These are phyloP conservation scores for Platynereis dumerilii DNA, from an alignment of 2,888 invertebrate genomes.

Conservation along the genomic window DNA sequence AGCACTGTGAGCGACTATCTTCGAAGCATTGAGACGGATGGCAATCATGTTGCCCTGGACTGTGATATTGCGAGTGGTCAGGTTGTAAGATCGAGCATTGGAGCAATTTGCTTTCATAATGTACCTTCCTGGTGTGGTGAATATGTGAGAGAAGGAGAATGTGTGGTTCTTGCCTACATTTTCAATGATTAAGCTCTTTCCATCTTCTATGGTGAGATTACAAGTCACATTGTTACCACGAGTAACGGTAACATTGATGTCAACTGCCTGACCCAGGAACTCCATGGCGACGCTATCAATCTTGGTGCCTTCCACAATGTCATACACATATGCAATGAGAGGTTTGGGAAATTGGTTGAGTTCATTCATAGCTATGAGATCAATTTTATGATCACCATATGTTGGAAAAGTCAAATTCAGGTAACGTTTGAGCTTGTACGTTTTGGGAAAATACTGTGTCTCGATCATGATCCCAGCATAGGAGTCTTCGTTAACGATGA, in stretches of 20 bases:
- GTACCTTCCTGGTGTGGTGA: too few relatives aligned
- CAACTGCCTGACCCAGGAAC: background rate
- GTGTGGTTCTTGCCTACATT: too few relatives aligned
- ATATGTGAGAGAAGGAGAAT: too few relatives aligned
- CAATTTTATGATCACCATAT: background rate
- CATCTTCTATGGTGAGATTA: background rate
- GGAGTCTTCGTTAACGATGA: conserved; percentile 4
- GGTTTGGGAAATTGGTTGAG: background rate
- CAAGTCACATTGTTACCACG: conserved; percentile 4
- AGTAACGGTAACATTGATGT: background rate
- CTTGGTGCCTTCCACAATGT: background rate
- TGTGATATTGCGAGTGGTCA: too few relatives aligned
- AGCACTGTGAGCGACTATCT: too few relatives aligned
- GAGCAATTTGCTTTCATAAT: too few relatives aligned
- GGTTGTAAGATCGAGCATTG: too few relatives aligned
- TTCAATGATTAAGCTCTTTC: background rate
- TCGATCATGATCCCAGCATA: background rate
- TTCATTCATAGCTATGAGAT: conserved; percentile 1
- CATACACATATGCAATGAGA: background rate
- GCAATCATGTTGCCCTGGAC: too few relatives aligned
- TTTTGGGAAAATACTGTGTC: background rate
- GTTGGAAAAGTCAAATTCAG: background rate
- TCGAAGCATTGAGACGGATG: too few relatives aligned
- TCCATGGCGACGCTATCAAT: background rate
- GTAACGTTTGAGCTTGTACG: background rate